Conservation (phyloP, 1,140 invertebrate species). For the Acromyrmex heyeri region DNA sequence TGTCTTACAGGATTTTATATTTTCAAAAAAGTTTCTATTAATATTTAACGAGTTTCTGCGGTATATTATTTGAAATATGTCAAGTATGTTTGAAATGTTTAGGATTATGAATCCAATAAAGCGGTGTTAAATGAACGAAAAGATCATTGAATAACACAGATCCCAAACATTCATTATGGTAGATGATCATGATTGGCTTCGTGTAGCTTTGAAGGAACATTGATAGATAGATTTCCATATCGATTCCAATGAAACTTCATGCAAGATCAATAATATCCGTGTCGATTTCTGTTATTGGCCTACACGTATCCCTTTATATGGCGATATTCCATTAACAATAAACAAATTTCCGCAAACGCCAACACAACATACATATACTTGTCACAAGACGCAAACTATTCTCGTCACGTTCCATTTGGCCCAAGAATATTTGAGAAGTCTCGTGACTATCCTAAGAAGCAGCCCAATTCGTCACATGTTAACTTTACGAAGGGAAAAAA, state of each 20-base stretch:
- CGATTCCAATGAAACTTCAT: not conserved
- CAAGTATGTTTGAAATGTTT: not conserved
- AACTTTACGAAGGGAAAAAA: not conserved
- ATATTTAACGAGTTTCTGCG: not conserved
- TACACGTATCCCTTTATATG: not conserved
- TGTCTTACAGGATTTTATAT: not conserved
- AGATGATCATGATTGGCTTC: not conserved
- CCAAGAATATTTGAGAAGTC: slow-evolving; percentile 60
- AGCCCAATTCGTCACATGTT: slow-evolving; percentile 40
- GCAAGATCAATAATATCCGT: not conserved
- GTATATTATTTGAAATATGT: slow-evolving; percentile 29
- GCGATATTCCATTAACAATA: slow-evolving; percentile 11
- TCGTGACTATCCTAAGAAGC: slow-evolving; percentile 61
- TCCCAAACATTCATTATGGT: not conserved
- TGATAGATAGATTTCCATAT: not conserved
- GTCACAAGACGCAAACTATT: slow-evolving; percentile 45
- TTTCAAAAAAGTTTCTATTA: not conserved
- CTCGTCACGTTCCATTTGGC: slow-evolving; percentile 64
- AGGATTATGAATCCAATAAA: slow-evolving; percentile 9
- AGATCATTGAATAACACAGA: not conserved
- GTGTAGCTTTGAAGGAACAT: slow-evolving; percentile 1
- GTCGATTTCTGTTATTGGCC: slow-evolving; percentile 11
- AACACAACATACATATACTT: not conserved
- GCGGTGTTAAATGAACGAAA: not conserved
- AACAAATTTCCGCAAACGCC: slow-evolving; percentile 35